These are phyloP conservation scores for Hydra vulgaris DNA, from an alignment of 30 jellyfish, hydroid and myxozoan genomes.

Conservation along the genomic window DNA sequence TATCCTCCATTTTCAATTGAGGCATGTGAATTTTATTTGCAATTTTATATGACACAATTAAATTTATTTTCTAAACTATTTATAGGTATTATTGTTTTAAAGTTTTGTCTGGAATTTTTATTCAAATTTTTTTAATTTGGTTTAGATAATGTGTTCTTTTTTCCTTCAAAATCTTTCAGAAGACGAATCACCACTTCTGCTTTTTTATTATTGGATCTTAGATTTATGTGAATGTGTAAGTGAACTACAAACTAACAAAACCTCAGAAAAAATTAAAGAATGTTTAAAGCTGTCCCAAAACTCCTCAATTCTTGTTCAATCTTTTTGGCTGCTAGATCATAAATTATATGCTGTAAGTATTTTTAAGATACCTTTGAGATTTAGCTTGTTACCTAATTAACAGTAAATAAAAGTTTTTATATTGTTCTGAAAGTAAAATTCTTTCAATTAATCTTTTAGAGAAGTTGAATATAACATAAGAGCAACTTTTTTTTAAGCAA, in stretches of 20 bases:
- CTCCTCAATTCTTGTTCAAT: not conserved
- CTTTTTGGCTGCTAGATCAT: slow-evolving; percentile 27
- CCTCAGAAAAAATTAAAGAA: slow-evolving; percentile 11
- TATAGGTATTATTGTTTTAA: no score
- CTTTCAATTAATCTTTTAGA: no score
- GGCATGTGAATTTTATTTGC: not conserved
- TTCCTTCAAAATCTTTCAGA: slow-evolving; percentile 6
- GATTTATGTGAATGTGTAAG: slow-evolving; percentile 55
- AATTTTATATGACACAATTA: no score
- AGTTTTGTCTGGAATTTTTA: not conserved
- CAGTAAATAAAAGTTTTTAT: no score
- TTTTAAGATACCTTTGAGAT: not conserved
- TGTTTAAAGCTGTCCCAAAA: slow-evolving; percentile 7
- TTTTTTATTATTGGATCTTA: slow-evolving; percentile 68
- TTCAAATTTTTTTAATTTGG: no score
- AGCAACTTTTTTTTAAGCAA: no score
- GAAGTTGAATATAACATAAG: no score
- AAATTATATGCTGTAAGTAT: slow-evolving; percentile 1
- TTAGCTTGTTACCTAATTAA: not conserved
- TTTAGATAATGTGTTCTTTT: slow-evolving; percentile 14
- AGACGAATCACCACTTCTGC: not conserved
- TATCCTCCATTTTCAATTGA: not conserved
- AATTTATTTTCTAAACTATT: no score
- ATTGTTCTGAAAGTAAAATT: no score
- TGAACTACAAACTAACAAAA: slow-evolving; percentile 29